Evolutionary conservation across 2,797 vertebrate species (phyloP), one percentile per base, ranked within the genome.

Genomic region (Buphagus erythrorhynchus): DNA sequence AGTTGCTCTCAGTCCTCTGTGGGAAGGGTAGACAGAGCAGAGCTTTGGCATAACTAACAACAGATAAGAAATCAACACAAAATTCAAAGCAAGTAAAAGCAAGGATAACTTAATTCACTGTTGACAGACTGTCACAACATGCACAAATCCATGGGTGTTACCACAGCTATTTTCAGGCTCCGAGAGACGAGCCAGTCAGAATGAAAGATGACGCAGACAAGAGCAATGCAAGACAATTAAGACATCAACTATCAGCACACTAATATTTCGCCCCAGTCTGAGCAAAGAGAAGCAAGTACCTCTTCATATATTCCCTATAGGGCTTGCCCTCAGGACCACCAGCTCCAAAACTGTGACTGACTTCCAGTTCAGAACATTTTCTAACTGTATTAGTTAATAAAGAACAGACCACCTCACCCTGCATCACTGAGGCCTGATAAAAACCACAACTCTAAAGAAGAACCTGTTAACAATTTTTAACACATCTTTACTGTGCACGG

Each of bases 121-220:
- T 16, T 84, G 58, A 86, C 51, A 81, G 54, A 88, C 48, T 86
- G 49, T 65, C 90, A 87, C 55, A 93, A 81, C 40, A 73, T 1
- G 5, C 43, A 93, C 38, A 93, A 66, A 88, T 45, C 63, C 67
- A 82, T 38, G 81, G 59, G 73, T 81, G 80, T 88, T 86, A 61
- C 91, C 77, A 91, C 81, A 94, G 77, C 45, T 88, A 55, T 76
- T 86, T 78, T 75, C 61, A 92, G 65, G 55, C 69, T 75, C 52
- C 49, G 46, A 62, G n/a, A 84, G 26, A 80, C 28, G 14, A 91
- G 63, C 46, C 61, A 69, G 68, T 29, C 49, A 52, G 65, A 74
- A 86, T 42, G 46, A 84, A 84, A 92, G 19, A 88, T 5, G 0
- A 46, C 18, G 9, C 33, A 81, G 51, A 25, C 61, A 40, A 61